Percentiles rank a stretch among this genome's conserved stretches.
Evolutionary conservation across 2,888 invertebrate species (phyloP).

Genomic region (Aromia moschata): DNA sequence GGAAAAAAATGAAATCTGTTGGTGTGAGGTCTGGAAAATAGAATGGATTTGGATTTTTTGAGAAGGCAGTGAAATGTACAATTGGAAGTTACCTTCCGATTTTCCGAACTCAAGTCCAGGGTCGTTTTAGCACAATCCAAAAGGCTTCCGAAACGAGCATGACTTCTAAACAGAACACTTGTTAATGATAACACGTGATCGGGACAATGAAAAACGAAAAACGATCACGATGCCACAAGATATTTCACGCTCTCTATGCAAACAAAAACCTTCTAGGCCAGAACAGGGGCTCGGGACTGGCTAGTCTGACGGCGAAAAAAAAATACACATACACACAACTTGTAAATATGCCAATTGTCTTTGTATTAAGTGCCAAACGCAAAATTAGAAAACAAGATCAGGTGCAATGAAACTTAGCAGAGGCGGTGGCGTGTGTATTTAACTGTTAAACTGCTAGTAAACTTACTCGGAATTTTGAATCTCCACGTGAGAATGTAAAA

Average conservation of each 20-base stretch:
- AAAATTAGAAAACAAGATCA: slow-evolving; percentile 24
- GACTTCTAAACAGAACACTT: no score
- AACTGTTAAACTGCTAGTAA: slow-evolving; percentile 2
- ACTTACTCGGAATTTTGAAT: slow-evolving; percentile 8
- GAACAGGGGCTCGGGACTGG: background rate
- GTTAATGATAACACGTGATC: no score
- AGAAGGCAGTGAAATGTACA: no score
- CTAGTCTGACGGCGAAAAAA: slow-evolving; percentile 2
- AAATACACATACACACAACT: slow-evolving; percentile 22
- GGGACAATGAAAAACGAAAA: background rate
- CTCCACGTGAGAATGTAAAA: slow-evolving; percentile 12
- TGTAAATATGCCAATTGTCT: slow-evolving; percentile 38
- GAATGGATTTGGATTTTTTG: no score
- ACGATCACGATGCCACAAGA: background rate
- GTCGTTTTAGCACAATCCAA: no score
- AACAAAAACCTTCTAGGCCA: background rate
- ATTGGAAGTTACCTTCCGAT: no score
- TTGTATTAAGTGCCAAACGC: slow-evolving; percentile 29
- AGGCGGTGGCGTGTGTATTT: slow-evolving; percentile 1
- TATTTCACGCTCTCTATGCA: slow-evolving; percentile 3
- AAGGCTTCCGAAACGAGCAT: no score
- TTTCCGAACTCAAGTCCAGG: no score
- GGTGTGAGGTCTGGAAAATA: no score
- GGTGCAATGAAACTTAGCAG: background rate
- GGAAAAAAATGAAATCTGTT: no score